Percentiles rank a stretch among this genome's conserved stretches.
These are phyloP conservation scores for Ceraclea dissimilis DNA, from an alignment of 2,888 invertebrate species.

Conservation along the genomic window DNA sequence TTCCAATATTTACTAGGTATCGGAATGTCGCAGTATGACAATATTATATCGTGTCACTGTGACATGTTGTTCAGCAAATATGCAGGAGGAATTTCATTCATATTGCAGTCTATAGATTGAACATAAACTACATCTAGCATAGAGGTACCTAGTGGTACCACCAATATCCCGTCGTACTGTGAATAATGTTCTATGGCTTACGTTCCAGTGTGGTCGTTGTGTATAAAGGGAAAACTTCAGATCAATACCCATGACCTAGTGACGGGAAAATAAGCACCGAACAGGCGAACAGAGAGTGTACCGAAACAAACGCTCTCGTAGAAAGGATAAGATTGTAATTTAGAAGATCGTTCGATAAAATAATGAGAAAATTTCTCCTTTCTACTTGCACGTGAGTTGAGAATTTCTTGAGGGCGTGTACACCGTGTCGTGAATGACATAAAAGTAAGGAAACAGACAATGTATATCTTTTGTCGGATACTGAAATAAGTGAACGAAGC, in stretches of 20 bases:
- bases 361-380: not conserved
- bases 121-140: no score
- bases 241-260: conserved; percentile 18
- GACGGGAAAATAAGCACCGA: conserved; percentile 5
- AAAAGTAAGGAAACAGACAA: not conserved
- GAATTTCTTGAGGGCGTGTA: not conserved
- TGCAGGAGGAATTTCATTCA: no score
- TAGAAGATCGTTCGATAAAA: not conserved
- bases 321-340: conserved; percentile 1
- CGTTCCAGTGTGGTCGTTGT: not conserved
- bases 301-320: conserved; percentile 2
- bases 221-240: conserved; percentile 1
- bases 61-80: no score
- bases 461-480: not conserved
- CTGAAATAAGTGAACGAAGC: no score
- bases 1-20: no score
- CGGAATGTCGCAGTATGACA: no score
- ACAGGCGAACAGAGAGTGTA: not conserved
- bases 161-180: no score
- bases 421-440: not conserved
- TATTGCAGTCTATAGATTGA: no score
- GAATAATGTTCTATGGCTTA: no score
- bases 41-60: no score
- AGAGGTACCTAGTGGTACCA: no score
- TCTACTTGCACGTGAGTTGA: not conserved